Evolutionary conservation across 1,140 invertebrate species (phyloP), one percentile per base, ranked within the genome.

Genomic region (Orchesella cincta): DNA sequence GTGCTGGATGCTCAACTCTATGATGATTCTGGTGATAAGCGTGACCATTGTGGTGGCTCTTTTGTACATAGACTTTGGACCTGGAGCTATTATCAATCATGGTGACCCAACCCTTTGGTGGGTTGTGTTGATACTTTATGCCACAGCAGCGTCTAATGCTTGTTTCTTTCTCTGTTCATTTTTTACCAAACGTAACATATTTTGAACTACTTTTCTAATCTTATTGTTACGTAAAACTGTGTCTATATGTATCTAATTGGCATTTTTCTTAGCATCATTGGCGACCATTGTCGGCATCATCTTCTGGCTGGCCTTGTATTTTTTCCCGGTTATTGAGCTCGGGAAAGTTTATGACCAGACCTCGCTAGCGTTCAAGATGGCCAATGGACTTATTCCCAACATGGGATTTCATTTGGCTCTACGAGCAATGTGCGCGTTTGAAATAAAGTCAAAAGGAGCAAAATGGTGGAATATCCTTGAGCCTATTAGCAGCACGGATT

Each of bases 111-210:
- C 54, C 18, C 18, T 80, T 0, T 76, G 76, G 71, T 81, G 78
- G 78, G 39, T 80, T 12, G 39, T 77, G 0, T 18, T 81, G 1
- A 28, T 80, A 1, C 52, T 80, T 16, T 81, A 78, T 39, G 64
- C 76, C 1, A 73, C 78, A 1, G n/a, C 78, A 1, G 74, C 62
- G 14, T 67, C 76, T 14, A 39, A 78, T 3, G 78, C 70, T 51
- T 79, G 79, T 20, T 81, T 80, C 73, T 78, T 74, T 26, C 36
- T 81, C 23, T 76, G 76, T 1, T 36, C 74, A n/a, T 78, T 81
- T 33, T 81, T 81, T 64, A 51, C 78, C 28, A 78, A 46, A 78
- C 70, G 80, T 81, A 77, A 54, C 51, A n/a, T n/a, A n/a, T n/a
- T n/a, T n/a, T n/a, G n/a, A n/a, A n/a, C n/a, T n/a, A n/a, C n/a